A percentile compares a stretch with the other conserved stretches of the same genome.
phyloP scores from a whole-genome alignment of 2,113 vertebrate genomes.

The Sorex araneus region DNA sequence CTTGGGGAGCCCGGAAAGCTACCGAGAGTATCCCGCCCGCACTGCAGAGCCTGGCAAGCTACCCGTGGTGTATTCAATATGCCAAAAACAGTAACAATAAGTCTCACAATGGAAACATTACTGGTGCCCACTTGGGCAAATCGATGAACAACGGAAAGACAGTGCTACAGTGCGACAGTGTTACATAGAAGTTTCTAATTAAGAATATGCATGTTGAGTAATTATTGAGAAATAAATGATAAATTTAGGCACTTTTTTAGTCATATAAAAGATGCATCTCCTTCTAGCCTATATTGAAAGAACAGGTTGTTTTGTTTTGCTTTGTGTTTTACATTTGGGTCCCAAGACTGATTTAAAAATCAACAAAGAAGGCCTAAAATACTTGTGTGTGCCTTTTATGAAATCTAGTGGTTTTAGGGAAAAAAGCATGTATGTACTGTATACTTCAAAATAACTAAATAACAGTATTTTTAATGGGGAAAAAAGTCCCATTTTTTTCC shows the following conservation, averaged over 20 bases:
- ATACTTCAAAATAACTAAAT: slow-evolving; percentile 85
- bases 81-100: too few species aligned
- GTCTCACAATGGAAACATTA: too few species aligned
- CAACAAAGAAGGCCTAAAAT: slow-evolving; percentile 63
- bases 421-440: slow-evolving; percentile 74
- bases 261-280: slow-evolving; percentile 1
- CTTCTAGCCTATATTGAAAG: slow-evolving; percentile 55
- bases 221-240: slow-evolving; percentile 69
- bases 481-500: slow-evolving; percentile 85
- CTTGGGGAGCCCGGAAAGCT: too few species aligned
- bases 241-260: slow-evolving; percentile 64
- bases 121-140: too few species aligned
- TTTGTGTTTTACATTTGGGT: background rate
- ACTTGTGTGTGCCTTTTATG: slow-evolving; percentile 66
- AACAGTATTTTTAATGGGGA: slow-evolving; percentile 83
- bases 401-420: slow-evolving; percentile 76
- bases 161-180: too few species aligned
- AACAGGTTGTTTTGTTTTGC: background rate
- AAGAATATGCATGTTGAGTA: slow-evolving; percentile 59
- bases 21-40: too few species aligned
- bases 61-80: too few species aligned
- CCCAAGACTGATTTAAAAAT: slow-evolving; percentile 61
- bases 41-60: too few species aligned
- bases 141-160: too few species aligned
- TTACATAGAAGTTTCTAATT: slow-evolving; percentile 66